Percentiles rank a stretch among this genome's conserved stretches.
Conservation (phyloP, 2,888 invertebrate genomes). For the Acanthosoma haemorrhoidale region DNA sequence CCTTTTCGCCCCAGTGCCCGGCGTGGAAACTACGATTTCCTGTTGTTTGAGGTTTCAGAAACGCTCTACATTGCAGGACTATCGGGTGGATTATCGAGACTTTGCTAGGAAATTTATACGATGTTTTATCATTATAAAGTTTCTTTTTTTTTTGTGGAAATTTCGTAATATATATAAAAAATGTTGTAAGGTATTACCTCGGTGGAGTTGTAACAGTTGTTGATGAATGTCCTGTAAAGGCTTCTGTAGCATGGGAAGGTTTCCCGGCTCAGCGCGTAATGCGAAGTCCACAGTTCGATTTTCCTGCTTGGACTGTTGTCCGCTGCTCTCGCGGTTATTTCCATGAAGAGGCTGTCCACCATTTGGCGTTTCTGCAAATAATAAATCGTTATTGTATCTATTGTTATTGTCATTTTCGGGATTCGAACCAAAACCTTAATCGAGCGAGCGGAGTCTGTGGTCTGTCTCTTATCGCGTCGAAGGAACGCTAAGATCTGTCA, state of each 20-base stretch:
- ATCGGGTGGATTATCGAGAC: no score
- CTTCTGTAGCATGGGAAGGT: conserved; percentile 47
- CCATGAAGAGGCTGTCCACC: neutral
- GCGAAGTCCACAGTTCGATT: neutral
- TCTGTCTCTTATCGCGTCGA: neutral
- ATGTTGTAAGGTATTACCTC: conserved; percentile 45
- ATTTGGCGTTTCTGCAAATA: conserved; percentile 44
- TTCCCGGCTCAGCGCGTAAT: conserved; percentile 37
- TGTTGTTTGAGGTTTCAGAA: no score
- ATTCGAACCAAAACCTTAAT: neutral
- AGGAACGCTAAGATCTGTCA: no score
- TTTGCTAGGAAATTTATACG: no score
- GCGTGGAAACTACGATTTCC: no score
- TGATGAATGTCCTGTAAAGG: conserved; percentile 44
- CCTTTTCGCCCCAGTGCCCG: no score
- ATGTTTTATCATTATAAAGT: no score
- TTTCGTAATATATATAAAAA: no score
- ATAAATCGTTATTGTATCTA: conserved; percentile 7
- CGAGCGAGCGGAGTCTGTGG: neutral
- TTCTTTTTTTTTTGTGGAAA: no score
- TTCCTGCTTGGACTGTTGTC: neutral
- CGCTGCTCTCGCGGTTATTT: neutral
- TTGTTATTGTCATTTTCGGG: neutral
- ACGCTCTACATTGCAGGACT: no score
- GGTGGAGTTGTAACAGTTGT: conserved; percentile 47